A percentile compares a stretch with the other conserved stretches of the same genome.
These are phyloP conservation scores for Globicephala melas DNA, from an alignment of 2,113 vertebrate genomes.

Conservation along the genomic window DNA sequence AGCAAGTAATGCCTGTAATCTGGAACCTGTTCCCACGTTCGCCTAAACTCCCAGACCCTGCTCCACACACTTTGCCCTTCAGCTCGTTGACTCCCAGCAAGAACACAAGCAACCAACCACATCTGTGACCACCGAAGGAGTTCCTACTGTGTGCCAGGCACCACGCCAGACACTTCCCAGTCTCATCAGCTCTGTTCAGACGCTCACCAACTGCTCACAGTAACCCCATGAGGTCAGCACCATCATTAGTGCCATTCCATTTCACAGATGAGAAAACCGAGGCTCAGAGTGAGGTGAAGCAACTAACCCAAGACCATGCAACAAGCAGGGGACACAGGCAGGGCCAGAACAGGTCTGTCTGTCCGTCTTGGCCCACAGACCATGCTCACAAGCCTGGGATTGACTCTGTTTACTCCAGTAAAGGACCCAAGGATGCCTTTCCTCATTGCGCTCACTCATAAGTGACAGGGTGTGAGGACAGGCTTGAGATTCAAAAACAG, in stretches of 20 bases:
- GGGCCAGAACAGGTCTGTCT: neutral
- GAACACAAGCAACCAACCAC: neutral
- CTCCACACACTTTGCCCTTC: neutral
- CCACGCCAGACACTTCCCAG: accelerated
- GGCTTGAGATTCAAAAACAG: neutral
- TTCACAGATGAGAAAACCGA: neutral
- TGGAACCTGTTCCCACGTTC: neutral
- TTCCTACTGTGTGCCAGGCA: neutral
- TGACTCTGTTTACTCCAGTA: neutral
- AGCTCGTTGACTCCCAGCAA: neutral
- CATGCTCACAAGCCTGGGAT: neutral
- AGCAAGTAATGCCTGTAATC: neutral
- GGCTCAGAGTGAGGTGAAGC: neutral
- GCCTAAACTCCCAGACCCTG: neutral
- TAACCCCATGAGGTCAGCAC: too few relatives aligned
- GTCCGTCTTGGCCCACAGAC: neutral
- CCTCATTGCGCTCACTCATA: neutral
- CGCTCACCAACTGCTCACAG: accelerated
- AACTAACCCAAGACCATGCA: neutral
- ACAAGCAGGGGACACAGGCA: accelerated
- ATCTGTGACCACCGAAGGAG: neutral
- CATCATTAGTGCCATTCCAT: neutral
- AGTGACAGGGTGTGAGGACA: neutral
- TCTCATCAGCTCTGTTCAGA: accelerated
- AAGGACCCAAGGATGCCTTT: neutral